These are phyloP conservation scores for Betta splendens DNA, from an alignment of 2,797 vertebrate species.

Conservation along the genomic window DNA sequence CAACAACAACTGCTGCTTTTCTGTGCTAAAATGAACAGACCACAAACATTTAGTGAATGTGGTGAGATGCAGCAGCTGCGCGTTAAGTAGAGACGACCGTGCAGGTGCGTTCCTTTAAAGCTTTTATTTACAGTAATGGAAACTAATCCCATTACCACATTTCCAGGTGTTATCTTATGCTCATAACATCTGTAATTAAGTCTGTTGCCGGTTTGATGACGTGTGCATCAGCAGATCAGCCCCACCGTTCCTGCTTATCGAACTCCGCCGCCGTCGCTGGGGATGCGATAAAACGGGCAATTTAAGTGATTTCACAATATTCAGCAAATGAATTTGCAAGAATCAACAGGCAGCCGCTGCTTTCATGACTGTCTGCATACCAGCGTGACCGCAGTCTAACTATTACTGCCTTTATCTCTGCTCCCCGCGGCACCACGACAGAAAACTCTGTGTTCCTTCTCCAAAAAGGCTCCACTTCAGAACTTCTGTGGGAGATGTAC, in stretches of 20 bases:
- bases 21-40: too few species aligned
- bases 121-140: background rate
- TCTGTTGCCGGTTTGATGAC: background rate
- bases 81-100: too few species aligned
- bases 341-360: slow-evolving; percentile 81
- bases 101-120: background rate
- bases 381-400: slow-evolving; percentile 85
- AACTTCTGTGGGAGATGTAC: slow-evolving; percentile 68
- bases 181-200: background rate
- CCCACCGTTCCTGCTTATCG: slow-evolving; percentile 36
- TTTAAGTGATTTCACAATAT: slow-evolving; percentile 79
- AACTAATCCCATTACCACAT: background rate
- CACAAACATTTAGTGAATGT: too few species aligned
- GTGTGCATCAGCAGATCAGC: slow-evolving; percentile 13
- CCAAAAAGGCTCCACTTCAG: slow-evolving; percentile 65
- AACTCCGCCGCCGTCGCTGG: slow-evolving; percentile 13
- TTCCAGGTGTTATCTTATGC: background rate
- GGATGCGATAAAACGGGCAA: slow-evolving; percentile 46
- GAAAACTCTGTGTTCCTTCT: slow-evolving; percentile 80
- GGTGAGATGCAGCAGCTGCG: too few species aligned
- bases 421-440: slow-evolving; percentile 79
- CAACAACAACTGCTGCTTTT: too few species aligned
- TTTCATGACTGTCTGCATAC: slow-evolving; percentile 87
- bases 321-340: slow-evolving; percentile 85
- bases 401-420: slow-evolving; percentile 80